Conservation (phyloP, 92 coral and sea anemone genomes). For the Paramuricea clavata region DNA sequence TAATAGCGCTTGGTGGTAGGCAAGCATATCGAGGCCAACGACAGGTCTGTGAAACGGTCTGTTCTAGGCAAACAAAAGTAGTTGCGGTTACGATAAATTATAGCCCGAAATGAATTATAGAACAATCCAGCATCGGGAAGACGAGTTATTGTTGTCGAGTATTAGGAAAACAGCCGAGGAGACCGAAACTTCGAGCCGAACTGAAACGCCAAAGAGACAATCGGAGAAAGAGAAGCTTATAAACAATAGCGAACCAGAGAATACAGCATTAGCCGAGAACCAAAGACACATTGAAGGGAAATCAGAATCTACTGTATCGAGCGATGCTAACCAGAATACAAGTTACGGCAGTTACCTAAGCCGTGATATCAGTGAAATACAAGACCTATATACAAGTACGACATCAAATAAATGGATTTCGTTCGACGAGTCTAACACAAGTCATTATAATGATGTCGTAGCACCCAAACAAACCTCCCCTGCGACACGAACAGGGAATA, state of each 20-base stretch:
- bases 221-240: background rate
- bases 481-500: background rate
- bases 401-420: conserved; percentile 20
- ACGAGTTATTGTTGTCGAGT: conserved; percentile 12
- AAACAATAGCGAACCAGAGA: background rate
- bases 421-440: conserved; percentile 29
- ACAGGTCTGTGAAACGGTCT: conserved; percentile 23
- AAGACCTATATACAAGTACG: background rate
- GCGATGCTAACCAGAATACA: conserved; percentile 12
- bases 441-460: conserved; percentile 16
- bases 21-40: conserved; percentile 24
- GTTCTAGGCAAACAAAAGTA: conserved; percentile 2
- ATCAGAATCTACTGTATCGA: background rate
- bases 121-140: conserved; percentile 23
- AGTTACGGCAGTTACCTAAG: background rate
- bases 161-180: background rate
- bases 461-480: conserved; percentile 1
- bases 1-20: background rate
- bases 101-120: conserved; percentile 36
- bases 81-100: conserved; percentile 21
- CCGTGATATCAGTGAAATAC: background rate
- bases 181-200: background rate
- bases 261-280: background rate
- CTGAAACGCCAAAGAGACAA: background rate
- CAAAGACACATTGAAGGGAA: background rate